Evolutionary conservation across 1,140 invertebrate species (phyloP), one percentile per base, ranked within the genome.

Genomic region (Phenacoccus solenopsis): DNA sequence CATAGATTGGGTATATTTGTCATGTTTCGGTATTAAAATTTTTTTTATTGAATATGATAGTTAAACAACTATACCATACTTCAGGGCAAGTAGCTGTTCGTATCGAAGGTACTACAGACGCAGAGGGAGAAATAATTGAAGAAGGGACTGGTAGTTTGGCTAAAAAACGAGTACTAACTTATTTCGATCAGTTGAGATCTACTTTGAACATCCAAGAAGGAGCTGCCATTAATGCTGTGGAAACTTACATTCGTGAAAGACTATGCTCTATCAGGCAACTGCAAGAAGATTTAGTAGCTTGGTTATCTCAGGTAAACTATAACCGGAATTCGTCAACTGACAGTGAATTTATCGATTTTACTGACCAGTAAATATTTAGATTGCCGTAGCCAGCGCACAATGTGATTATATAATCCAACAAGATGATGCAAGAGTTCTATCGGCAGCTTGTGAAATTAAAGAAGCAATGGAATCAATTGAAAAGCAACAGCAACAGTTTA

Each of bases 401-500:
- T 85, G 84, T 75, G 84, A 86, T 72, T 78, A 79, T 49, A 81
- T 82, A 9, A 75, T 85, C 16, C 80, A 83, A 69, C 80, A 84
- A 73, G 85, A 86, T 75, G 84, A 86, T 73, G 81, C 82, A 70
- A 80, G 83, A 69, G 76, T 86, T 16, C 67, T 86, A 9, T 75
- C 79, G 30, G 82, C 81, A 3, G 80, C 81, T 25, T 75, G 77
- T 16, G 84, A 85, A 72, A 78, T 86, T 0, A 81, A 81, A 69
- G 78, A 82, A 70, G 78, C 84, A 28, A 72, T 86, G 27, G 80
- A 79, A 21, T 81, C 82, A 0, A 76, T 86, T 68, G 82, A 85
- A 73, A 82, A 84, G 74, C 84, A 85, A 69, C 83, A 86, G 70
- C 82, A 84, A 70, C 82, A 85, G 75, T 84, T 85, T 73, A 78